phyloP scores from a whole-genome alignment of 2,888 invertebrate genomes.

The Synanthedon andrenaeformis region DNA sequence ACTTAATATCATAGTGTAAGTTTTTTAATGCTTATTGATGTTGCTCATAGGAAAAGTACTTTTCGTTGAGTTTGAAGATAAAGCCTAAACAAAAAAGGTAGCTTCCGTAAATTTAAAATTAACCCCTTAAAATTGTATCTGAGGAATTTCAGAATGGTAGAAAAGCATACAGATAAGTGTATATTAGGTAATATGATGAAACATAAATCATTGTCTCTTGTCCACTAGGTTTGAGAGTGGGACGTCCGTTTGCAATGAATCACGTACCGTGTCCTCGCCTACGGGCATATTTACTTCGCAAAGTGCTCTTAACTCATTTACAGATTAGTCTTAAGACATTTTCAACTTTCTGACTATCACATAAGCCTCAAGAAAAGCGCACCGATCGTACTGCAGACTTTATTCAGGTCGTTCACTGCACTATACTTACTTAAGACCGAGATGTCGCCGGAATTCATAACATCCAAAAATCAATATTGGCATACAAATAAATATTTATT shows the following conservation, averaged over 20 bases:
- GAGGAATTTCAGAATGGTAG: too few relatives aligned
- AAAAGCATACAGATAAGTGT: too few relatives aligned
- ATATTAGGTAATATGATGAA: background rate
- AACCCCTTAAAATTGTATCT: too few relatives aligned
- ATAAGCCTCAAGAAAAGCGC: constrained; percentile 22
- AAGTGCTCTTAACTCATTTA: constrained; percentile 21
- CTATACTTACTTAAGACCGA: constrained; percentile 17
- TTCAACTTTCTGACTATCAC: constrained; percentile 21
- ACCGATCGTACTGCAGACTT: constrained; percentile 8
- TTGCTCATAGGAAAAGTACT: too few relatives aligned
- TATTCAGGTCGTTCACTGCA: constrained; percentile 40
- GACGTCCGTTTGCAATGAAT: constrained; percentile 48
- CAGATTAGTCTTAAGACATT: constrained; percentile 10
- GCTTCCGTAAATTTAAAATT: too few relatives aligned
- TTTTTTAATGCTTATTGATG: too few relatives aligned
- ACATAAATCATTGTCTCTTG: constrained; percentile 26
- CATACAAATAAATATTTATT: too few relatives aligned
- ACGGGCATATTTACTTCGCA: constrained; percentile 47
- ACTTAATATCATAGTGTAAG: too few relatives aligned
- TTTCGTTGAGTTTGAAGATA: too few relatives aligned
- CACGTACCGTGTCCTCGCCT: constrained; percentile 47
- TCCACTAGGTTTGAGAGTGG: constrained; percentile 30
- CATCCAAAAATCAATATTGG: background rate
- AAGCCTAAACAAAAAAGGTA: too few relatives aligned
- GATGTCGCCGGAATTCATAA: background rate